Percentiles rank a stretch among this genome's conserved stretches.
These are phyloP conservation scores for Aethes cnicana DNA, from an alignment of 2,888 invertebrate species.

Conservation along the genomic window DNA sequence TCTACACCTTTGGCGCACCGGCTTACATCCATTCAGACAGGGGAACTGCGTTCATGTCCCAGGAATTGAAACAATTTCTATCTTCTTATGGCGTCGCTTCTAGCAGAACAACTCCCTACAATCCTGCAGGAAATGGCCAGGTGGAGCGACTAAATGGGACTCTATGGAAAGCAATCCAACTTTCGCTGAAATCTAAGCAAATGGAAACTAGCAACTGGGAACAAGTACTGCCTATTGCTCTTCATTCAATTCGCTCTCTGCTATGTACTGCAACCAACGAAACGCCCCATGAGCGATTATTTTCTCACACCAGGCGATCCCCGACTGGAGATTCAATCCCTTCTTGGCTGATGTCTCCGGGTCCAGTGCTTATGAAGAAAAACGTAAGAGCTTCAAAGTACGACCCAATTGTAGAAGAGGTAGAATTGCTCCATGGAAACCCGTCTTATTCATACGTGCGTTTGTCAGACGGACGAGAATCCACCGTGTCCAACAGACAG, in stretches of 20 bases:
- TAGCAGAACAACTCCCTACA: slow-evolving; percentile 26
- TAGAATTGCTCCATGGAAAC: not conserved
- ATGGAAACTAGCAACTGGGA: no score
- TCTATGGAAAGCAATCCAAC: slow-evolving; percentile 9
- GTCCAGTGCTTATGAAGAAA: not conserved
- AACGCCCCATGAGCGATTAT: slow-evolving; percentile 7
- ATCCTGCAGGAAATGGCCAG: slow-evolving; percentile 29
- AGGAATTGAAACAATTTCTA: not conserved
- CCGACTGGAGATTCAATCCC: not conserved
- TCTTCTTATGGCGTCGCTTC: slow-evolving; percentile 11
- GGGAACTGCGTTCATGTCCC: slow-evolving; percentile 23
- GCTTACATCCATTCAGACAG: slow-evolving; percentile 31
- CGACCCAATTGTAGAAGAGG: slow-evolving; percentile 4
- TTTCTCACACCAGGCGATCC: not conserved
- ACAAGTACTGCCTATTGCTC: not conserved
- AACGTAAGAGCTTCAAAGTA: not conserved
- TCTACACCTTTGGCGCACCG: slow-evolving; percentile 19
- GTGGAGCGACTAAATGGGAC: slow-evolving; percentile 5
- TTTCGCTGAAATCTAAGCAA: not conserved
- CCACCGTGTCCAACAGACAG: not conserved
- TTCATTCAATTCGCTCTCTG: slow-evolving; percentile 2
- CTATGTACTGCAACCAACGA: slow-evolving; percentile 7
- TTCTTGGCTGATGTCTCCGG: not conserved
- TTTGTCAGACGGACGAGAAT: not conserved
- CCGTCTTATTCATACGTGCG: not conserved